A percentile compares a stretch with the other conserved stretches of the same genome.
These are phyloP conservation scores for Lampris megalopsis DNA, from an alignment of 2,113 vertebrate genomes.

Conservation along the genomic window DNA sequence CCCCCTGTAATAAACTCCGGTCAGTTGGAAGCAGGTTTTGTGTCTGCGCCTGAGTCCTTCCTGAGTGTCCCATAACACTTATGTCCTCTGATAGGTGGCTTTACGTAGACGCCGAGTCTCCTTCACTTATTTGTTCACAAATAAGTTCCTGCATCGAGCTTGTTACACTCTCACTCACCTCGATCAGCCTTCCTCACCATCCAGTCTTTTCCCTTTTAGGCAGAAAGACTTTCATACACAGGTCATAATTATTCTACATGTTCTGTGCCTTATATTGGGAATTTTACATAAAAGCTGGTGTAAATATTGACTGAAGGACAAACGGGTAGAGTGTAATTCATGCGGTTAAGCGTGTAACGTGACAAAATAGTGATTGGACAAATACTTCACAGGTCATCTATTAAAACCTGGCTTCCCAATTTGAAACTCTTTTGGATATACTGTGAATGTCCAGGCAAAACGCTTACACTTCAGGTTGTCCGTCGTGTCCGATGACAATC, in stretches of 20 bases:
- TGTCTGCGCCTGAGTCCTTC: no score
- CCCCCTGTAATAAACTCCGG: no score
- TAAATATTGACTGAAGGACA: not conserved
- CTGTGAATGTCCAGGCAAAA: no score
- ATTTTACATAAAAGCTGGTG: conserved; percentile 25
- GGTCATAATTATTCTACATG: conserved; percentile 24
- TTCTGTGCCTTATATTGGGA: conserved; percentile 13
- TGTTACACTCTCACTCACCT: conserved; percentile 51
- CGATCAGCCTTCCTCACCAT: conserved; percentile 64
- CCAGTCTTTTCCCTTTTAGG: conserved; percentile 34
- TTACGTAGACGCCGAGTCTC: conserved; percentile 37
- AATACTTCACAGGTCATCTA: not conserved
- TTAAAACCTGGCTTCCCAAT: no score
- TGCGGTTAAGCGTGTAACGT: no score
- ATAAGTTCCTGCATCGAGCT: conserved; percentile 16
- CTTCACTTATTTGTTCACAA: conserved; percentile 40
- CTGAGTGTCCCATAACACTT: not conserved
- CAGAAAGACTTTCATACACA: conserved; percentile 48
- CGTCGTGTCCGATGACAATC: no score
- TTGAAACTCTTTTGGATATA: no score
- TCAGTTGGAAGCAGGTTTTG: no score
- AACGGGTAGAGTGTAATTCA: no score
- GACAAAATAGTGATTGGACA: not conserved
- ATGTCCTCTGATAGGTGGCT: conserved; percentile 39
- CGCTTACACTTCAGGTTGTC: no score